Base-by-base conservation (phyloP, 2,888 invertebrate species). In the Diarsia mendica region DNA sequence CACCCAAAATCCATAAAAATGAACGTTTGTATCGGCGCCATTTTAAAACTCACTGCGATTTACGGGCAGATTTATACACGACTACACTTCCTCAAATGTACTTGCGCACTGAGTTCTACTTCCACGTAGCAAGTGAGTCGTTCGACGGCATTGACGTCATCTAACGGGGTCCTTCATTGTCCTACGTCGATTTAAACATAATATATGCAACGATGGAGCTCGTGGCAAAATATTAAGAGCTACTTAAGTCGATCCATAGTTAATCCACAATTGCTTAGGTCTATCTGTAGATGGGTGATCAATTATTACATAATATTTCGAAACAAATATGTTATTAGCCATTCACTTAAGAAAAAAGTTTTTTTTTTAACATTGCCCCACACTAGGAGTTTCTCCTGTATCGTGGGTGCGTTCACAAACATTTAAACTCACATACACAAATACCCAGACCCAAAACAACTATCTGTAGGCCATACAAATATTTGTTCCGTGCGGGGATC, bases 1-100 rank as follows among this genome's bases (percentile, higher is more conserved):
- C 23, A 48, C 23, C 73, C 74, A 0, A 74, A 11, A 64, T 72
- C 48, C 63, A 63, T 15, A 55, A 48, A 72, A 0, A 75, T 11
- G 23, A 48, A 75, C 23, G 23, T 13, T 73, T 72, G 51, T 33
- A 75, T 64, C 20, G 33, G 8, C 28, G 10, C 15, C 74, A 74
- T 53, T 58, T 53, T 53, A 20, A 11, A 46, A 71, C 18, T 71
- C 33, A 23, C 18, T 51, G 20, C 8, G 23, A 55, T 23, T 3
- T 18, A 18, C 28, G 18, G 1, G 15, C 3, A 0, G 8, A 28
- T 58, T 58, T 2, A 28, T 28, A 15, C 58, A 28, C 23, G 23
- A 55, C 23, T 23, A 55, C 28, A 58, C 58, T 2, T 28, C 28
- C 28, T 8, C 55, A 55, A 23, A 28, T 15, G 6, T 15, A 55